Conservation (phyloP, 2,797 vertebrate species). For the Thripadectes ignobilis region DNA sequence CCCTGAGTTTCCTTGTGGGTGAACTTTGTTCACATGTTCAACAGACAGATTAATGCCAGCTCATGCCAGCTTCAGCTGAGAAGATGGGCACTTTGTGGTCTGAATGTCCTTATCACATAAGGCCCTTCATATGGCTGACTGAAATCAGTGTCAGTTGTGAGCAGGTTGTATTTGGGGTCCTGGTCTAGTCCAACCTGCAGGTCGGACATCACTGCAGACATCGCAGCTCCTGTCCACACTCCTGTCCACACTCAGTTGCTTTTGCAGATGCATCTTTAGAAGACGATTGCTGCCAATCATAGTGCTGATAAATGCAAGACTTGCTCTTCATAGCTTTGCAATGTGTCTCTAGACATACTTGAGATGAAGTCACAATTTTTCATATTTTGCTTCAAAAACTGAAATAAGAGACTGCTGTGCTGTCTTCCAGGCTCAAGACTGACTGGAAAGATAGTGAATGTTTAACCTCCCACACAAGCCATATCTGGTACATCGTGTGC, state of each 20-base stretch:
- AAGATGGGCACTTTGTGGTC: background rate
- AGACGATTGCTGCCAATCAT: background rate
- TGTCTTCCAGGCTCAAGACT: background rate
- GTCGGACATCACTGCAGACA: background rate
- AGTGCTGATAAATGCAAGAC: background rate
- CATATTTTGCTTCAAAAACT: background rate
- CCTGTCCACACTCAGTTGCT: background rate
- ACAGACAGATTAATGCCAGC: background rate
- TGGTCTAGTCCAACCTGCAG: background rate
- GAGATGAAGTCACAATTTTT: accelerated
- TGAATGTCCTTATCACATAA: background rate
- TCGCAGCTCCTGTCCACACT: too few species aligned
- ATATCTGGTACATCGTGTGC: accelerated
- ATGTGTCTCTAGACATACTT: background rate
- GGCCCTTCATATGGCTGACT: background rate
- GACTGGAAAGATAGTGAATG: background rate
- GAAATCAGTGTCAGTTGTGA: background rate
- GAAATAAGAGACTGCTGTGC: background rate
- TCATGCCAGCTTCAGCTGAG: background rate
- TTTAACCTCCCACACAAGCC: background rate
- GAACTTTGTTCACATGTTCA: background rate
- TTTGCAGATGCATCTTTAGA: background rate
- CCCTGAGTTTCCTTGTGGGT: accelerated
- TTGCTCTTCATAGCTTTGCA: background rate
- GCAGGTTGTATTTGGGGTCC: background rate